A percentile compares a stretch with the other conserved stretches of the same genome.
Evolutionary conservation across 1,140 invertebrate species (phyloP).

Genomic region (Hestina assimilis): DNA sequence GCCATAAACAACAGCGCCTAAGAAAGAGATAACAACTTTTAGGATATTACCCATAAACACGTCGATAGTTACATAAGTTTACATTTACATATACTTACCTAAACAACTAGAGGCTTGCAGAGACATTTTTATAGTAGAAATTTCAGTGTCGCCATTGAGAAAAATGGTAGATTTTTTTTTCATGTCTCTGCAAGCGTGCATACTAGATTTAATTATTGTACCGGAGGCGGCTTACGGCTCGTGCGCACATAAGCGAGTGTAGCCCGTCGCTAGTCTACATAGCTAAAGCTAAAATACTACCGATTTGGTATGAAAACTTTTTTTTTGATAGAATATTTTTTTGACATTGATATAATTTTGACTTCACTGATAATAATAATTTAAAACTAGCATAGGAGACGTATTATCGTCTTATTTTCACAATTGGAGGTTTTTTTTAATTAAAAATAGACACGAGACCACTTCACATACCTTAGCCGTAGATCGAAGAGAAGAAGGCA

Average conservation of each 20-base stretch:
- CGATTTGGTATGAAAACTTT: slow-evolving; percentile 37
- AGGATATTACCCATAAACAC: slow-evolving; percentile 67
- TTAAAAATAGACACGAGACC: not conserved
- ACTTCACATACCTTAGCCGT: not conserved
- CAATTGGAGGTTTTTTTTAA: not conserved
- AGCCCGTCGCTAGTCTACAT: slow-evolving; percentile 32
- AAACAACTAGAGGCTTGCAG: slow-evolving; percentile 46
- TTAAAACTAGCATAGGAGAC: slow-evolving; percentile 5
- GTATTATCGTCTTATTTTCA: slow-evolving; percentile 12
- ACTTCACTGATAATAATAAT: slow-evolving; percentile 11
- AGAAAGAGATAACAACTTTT: slow-evolving; percentile 76
- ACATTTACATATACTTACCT: slow-evolving; percentile 50
- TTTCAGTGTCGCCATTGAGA: slow-evolving; percentile 21
- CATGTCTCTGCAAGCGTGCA: slow-evolving; percentile 46
- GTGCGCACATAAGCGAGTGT: slow-evolving; percentile 51
- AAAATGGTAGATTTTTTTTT: slow-evolving; percentile 19
- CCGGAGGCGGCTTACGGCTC: slow-evolving; percentile 41
- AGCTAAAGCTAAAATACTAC: slow-evolving; percentile 38
- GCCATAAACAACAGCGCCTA: slow-evolving; percentile 71
- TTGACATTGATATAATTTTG: no score
- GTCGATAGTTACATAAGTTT: slow-evolving; percentile 54
- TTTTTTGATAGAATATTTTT: not conserved
- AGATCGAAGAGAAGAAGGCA: not conserved
- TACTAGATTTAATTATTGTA: slow-evolving; percentile 63
- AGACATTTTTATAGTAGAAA: slow-evolving; percentile 31